These are phyloP conservation scores for Xanthostigma xanthostigma DNA, from an alignment of 2,888 invertebrate genomes.

Conservation along the genomic window DNA sequence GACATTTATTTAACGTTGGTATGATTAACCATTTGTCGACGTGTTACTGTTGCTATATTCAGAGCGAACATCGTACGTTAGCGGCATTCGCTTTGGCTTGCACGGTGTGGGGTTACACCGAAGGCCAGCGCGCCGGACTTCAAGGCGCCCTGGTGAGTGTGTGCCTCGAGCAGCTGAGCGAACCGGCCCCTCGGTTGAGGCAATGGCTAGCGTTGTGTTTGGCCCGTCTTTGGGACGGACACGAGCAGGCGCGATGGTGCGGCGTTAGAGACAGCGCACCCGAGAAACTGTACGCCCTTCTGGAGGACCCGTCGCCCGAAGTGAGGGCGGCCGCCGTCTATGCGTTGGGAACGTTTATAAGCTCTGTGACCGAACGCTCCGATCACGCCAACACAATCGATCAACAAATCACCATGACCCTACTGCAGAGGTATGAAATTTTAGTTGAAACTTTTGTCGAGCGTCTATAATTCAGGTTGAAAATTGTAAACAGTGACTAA, in stretches of 20 bases:
- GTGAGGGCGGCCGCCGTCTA: conserved; percentile 87
- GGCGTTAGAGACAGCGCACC: conserved; percentile 93
- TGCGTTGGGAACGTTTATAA: conserved; percentile 88
- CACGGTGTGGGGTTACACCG: conserved; percentile 77
- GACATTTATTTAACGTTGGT: neutral
- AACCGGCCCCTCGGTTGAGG: conserved; percentile 48
- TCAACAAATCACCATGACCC: conserved; percentile 77
- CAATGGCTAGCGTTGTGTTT: conserved; percentile 90
- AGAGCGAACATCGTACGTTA: conserved; percentile 76
- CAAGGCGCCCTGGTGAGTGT: conserved; percentile 82
- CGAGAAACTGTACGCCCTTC: conserved; percentile 74
- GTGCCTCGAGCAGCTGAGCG: conserved; percentile 78
- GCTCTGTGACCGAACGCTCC: conserved; percentile 65
- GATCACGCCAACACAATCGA: conserved; percentile 92
- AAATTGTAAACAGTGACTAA: too few species aligned
- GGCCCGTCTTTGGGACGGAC: conserved; percentile 80
- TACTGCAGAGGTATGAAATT: conserved; percentile 32
- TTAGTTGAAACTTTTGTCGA: neutral
- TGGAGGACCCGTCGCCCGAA: conserved; percentile 75
- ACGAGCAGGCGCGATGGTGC: conserved; percentile 82
- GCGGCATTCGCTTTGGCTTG: conserved; percentile 91
- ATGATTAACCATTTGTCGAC: neutral
- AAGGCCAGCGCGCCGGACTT: conserved; percentile 81
- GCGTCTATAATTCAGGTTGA: too few species aligned
- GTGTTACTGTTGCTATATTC: conserved; percentile 14